Evolutionary conservation across 37 sponge, comb jelly and placozoan genomes (phyloP), one percentile per base, ranked within the genome.

Genomic region (Ianthella basta): DNA sequence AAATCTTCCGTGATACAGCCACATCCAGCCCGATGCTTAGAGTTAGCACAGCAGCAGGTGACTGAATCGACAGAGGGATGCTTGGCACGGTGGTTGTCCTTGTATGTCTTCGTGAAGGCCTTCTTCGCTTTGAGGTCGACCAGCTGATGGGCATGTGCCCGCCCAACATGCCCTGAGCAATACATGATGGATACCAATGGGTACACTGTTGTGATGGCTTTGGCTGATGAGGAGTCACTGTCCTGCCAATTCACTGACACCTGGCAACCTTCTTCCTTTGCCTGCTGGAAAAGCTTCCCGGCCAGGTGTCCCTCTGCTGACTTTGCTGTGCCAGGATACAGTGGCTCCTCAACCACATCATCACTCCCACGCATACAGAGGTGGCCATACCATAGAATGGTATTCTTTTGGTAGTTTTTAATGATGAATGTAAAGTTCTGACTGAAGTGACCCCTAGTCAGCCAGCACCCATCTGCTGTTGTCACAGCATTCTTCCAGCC

Each of bases 261-360:
- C 37, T 86, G 34, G 74, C 61, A 65, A 12, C 82, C 74, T 25
- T 57, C 60, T 20, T 81, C 75, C 27, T 82, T 87, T 67, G 82
- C 88, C 35, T 59, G 41, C 14, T 40, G n/a, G 38, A 87, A 87
- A 0, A 38, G 19, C 53, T 50, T 33, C 20, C 63, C 2, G 20
- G 88, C 88, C 5, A 70, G 72, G 80, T 59, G 80, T 0, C 88
- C 82, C 35, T 87, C 87, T 3, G 87, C 82, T 72, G 40, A 27
- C 60, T 87, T 80, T 32, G 87, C 60, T 35, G 87, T 81, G 1
- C 87, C 87, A 21, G 77, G 57, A 55, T 87, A 80, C 8, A 87
- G 73, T 4, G 23, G 39, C 27, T 81, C 87, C 39, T 69, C 38
- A 25, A 75, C 34, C 34, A 85, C 53, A 10, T 66, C 32, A 56